These are phyloP conservation scores for Osmerus eperlanus DNA, from an alignment of 2,113 vertebrate genomes.

Conservation along the genomic window DNA sequence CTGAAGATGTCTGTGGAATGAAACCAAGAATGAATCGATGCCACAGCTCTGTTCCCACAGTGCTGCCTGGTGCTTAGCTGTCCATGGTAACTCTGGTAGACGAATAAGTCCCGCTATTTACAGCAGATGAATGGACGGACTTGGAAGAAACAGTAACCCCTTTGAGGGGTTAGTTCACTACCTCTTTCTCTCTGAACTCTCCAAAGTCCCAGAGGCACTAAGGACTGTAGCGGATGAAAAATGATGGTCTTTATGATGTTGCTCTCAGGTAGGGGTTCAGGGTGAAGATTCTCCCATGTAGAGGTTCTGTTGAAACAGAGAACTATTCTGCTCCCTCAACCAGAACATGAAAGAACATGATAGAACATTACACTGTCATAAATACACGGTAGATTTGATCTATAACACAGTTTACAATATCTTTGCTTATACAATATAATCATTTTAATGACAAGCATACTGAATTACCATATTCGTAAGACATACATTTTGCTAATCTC, in stretches of 20 bases:
- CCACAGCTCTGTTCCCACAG: constrained; percentile 38
- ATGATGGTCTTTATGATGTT: constrained; percentile 59
- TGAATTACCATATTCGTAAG: constrained; percentile 41
- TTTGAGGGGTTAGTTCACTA: constrained; percentile 3
- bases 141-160: constrained; percentile 43
- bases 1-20: constrained; percentile 47
- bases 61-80: constrained; percentile 33
- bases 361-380: no score
- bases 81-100: constrained; percentile 44
- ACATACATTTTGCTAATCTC: constrained; percentile 22
- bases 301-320: no score
- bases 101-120: constrained; percentile 68
- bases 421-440: no score
- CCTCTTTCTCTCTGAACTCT: constrained; percentile 31
- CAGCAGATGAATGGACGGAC: constrained; percentile 36
- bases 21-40: constrained; percentile 52
- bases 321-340: no score
- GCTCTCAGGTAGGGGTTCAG: constrained; percentile 66
- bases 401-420: no score
- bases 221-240: constrained; percentile 43
- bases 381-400: no score
- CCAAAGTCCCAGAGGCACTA: constrained; percentile 20
- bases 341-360: no score
- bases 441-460: constrained; percentile 41
- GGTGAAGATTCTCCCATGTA: constrained; percentile 28